A percentile compares a stretch with the other conserved stretches of the same genome.
These are phyloP conservation scores for Sebastes cheni DNA, from an alignment of 2,797 vertebrate species.

Conservation along the genomic window DNA sequence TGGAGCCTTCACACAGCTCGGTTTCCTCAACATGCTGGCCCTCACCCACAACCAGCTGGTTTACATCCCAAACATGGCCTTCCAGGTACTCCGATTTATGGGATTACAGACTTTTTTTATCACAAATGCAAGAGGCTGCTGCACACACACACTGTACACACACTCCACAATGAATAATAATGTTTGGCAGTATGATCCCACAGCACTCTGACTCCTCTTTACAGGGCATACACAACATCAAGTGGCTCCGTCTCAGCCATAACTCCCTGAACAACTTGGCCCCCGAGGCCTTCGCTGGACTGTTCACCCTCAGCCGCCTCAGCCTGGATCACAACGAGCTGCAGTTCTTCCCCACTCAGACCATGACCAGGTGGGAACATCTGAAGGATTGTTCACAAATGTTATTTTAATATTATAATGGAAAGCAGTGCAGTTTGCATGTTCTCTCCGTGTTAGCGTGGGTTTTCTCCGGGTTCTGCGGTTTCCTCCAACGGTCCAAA, in stretches of 20 bases:
- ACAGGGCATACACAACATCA: constrained; percentile 86
- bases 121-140: not conserved
- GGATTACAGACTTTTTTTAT: not conserved
- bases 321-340: constrained; percentile 93
- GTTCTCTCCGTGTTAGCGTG: too few relatives aligned
- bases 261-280: constrained; percentile 91
- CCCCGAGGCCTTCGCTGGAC: constrained; percentile 86
- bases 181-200: not conserved
- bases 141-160: not conserved
- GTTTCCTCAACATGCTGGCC: constrained; percentile 85
- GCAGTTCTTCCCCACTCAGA: constrained; percentile 87
- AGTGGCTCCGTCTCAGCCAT: constrained; percentile 87
- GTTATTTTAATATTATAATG: not conserved
- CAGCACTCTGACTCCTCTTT: not conserved
- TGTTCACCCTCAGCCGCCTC: constrained; percentile 86
- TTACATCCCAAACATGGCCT: constrained; percentile 92
- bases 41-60: constrained; percentile 89
- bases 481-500: too few relatives aligned
- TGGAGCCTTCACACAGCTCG: constrained; percentile 88
- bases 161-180: not conserved
- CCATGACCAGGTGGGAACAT: constrained; percentile 81
- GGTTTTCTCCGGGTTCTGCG: too few relatives aligned
- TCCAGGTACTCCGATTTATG: constrained; percentile 73
- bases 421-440: not conserved
- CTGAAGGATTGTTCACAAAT: not conserved